These are phyloP conservation scores for Mus spicilegus DNA, from an alignment of 2,113 vertebrate species.

Conservation along the genomic window DNA sequence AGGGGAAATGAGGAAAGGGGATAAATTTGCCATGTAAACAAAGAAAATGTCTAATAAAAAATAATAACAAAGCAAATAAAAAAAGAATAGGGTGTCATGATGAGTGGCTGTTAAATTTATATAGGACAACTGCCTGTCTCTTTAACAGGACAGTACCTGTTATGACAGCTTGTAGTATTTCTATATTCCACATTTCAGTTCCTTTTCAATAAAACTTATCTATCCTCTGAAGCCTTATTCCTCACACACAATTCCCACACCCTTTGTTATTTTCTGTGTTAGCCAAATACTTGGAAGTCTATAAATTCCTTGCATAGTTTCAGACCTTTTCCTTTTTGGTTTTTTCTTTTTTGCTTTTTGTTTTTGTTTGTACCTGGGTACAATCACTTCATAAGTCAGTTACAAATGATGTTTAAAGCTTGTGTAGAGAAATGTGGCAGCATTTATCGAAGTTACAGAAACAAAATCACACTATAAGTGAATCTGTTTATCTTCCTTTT, in stretches of 20 bases:
- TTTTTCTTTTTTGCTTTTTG: too few relatives aligned
- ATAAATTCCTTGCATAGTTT: rapidly evolving
- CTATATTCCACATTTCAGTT: neutral
- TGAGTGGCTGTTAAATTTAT: neutral
- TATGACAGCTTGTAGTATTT: neutral
- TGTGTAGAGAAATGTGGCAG: neutral
- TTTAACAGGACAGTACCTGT: neutral
- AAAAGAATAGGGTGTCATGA: neutral
- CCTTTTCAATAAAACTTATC: neutral
- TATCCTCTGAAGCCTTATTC: neutral
- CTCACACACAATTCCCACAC: neutral
- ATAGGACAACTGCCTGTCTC: neutral
- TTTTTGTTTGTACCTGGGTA: neutral
- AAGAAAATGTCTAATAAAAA: too few relatives aligned
- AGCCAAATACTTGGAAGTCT: neutral
- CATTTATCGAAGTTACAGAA: neutral
- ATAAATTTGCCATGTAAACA: too few relatives aligned
- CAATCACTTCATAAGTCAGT: neutral
- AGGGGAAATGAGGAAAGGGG: too few relatives aligned
- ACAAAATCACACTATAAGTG: neutral
- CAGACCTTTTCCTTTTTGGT: neutral
- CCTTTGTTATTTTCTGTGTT: neutral
- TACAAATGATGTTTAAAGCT: neutral
- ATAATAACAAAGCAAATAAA: too few relatives aligned
- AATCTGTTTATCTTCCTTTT: neutral